Evolutionary conservation across 2,113 vertebrate genomes (phyloP).

Genomic region (Aspidoscelis tigris): DNA sequence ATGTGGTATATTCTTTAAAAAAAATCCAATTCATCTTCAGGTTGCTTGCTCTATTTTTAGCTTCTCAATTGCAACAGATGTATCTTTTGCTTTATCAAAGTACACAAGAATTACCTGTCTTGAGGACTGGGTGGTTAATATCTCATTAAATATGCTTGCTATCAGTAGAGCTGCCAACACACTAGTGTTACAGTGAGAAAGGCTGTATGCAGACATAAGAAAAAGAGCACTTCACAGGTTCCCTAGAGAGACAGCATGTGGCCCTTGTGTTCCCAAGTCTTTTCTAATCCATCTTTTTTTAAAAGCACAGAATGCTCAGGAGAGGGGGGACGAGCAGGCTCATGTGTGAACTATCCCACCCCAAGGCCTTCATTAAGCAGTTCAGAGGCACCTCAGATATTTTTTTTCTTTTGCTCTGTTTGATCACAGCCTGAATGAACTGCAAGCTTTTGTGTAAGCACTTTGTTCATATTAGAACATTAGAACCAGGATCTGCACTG

Average conservation of each 20-base stretch:
- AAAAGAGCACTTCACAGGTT: too few species aligned
- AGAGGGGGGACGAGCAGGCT: too few species aligned
- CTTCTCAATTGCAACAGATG: not conserved
- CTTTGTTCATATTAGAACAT: not conserved
- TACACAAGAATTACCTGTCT: not conserved
- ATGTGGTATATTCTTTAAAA: not conserved
- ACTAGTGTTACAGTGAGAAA: not conserved
- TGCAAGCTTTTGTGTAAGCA: not conserved
- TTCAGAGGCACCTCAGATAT: too few species aligned
- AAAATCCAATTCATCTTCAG: not conserved
- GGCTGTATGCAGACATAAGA: too few species aligned
- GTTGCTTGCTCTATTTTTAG: not conserved
- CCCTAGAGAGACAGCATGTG: too few species aligned
- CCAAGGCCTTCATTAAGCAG: too few species aligned
- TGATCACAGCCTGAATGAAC: not conserved
- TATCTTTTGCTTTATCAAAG: not conserved
- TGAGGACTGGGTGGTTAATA: not conserved
- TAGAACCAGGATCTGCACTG: too few species aligned
- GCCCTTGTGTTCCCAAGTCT: too few species aligned
- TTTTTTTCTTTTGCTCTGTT: too few species aligned
- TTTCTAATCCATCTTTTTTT: too few species aligned
- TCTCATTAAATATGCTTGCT: not conserved
- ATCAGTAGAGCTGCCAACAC: conserved; percentile 1
- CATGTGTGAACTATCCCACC: too few species aligned
- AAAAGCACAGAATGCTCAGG: too few species aligned